A percentile compares a stretch with the other conserved stretches of the same genome.
Conservation (phyloP, 1,140 invertebrate genomes). For the Drosophila aff. region DNA sequence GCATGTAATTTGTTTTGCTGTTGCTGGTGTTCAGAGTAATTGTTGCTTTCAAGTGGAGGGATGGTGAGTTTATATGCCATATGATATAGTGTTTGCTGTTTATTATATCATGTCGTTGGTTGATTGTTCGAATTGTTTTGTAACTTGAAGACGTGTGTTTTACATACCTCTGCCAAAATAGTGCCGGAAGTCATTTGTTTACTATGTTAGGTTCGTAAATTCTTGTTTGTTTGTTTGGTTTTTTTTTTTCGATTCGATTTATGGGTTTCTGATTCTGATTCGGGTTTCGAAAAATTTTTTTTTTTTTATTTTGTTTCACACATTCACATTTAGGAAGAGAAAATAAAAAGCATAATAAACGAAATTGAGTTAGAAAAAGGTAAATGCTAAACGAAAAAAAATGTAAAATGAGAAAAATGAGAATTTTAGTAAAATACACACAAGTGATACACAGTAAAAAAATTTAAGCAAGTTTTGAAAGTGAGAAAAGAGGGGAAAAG, state of each 20-base stretch:
- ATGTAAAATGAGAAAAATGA: slow-evolving; percentile 6
- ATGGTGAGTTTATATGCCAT: slow-evolving; percentile 29
- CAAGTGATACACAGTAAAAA: neutral
- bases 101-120: slow-evolving; percentile 23
- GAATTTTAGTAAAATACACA: slow-evolving; percentile 14
- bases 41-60: slow-evolving; percentile 22
- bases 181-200: slow-evolving; percentile 85
- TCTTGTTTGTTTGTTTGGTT: slow-evolving; percentile 19
- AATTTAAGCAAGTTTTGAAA: slow-evolving; percentile 6
- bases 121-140: slow-evolving; percentile 32
- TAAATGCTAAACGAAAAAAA: slow-evolving; percentile 21
- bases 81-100: slow-evolving; percentile 32
- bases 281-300: slow-evolving; percentile 34
- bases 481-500: neutral
- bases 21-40: slow-evolving; percentile 10
- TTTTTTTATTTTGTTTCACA: slow-evolving; percentile 10
- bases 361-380: slow-evolving; percentile 26
- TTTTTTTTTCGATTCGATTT: slow-evolving; percentile 43
- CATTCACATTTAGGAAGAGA: slow-evolving; percentile 43
- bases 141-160: slow-evolving; percentile 71
- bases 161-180: slow-evolving; percentile 85
- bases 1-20: slow-evolving; percentile 15
- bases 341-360: slow-evolving; percentile 45
- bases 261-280: slow-evolving; percentile 37
- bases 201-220: slow-evolving; percentile 72